phyloP scores from a whole-genome alignment of 2,888 invertebrate genomes.

The Lasioglossum marginatum region DNA sequence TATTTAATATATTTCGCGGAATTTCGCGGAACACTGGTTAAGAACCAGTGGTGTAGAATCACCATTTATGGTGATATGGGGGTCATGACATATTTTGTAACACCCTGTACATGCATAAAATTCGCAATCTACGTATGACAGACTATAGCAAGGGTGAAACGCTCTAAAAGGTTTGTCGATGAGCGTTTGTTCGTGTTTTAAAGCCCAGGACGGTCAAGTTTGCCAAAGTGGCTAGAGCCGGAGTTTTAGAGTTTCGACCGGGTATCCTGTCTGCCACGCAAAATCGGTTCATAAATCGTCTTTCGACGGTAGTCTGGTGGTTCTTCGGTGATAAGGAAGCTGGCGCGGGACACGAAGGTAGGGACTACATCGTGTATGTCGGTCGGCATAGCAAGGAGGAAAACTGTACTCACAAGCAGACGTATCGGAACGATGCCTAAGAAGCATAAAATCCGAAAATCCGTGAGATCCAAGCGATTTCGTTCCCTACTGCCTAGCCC shows the following conservation, averaged over 20 bases:
- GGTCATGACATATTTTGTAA: too few relatives aligned
- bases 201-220: not conserved
- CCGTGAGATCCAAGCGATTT: conserved; percentile 76
- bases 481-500: conserved; percentile 37
- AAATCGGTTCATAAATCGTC: conserved; percentile 66
- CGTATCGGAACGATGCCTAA: conserved; percentile 60
- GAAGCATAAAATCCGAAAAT: conserved; percentile 79
- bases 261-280: conserved; percentile 28
- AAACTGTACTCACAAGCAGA: conserved; percentile 39
- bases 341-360: conserved; percentile 48
- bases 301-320: conserved; percentile 58
- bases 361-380: conserved; percentile 25
- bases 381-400: conserved; percentile 40
- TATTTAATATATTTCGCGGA: too few relatives aligned
- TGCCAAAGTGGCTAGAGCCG: not conserved
- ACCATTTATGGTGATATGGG: too few relatives aligned
- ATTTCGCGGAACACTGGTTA: too few relatives aligned
- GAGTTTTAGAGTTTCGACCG: conserved; percentile 21
- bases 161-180: not conserved
- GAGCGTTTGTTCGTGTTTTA: not conserved
- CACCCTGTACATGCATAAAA: too few relatives aligned
- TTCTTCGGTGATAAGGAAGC: conserved; percentile 66
- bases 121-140: too few relatives aligned
- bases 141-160: not conserved
- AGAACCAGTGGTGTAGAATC: too few relatives aligned